Evolutionary conservation across 2,888 invertebrate species (phyloP).

Genomic region (Hermodice carunculata): DNA sequence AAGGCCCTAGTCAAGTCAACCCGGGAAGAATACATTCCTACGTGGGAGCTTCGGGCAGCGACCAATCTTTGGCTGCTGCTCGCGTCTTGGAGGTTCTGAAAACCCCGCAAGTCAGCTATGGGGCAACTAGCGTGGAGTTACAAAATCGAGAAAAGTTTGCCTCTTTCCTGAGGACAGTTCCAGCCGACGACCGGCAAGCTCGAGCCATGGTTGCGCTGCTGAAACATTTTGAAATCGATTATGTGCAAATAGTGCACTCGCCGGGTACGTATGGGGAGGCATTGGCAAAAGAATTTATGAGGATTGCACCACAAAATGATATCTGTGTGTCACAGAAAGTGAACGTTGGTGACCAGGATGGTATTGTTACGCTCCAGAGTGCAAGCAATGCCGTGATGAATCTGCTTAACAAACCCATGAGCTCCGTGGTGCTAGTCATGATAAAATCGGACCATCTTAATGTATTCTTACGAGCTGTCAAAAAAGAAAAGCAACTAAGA

Average conservation of each 20-base stretch:
- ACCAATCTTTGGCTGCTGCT: constrained; percentile 55
- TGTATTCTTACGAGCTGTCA: constrained; percentile 49
- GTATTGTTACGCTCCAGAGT: constrained; percentile 38
- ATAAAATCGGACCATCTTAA: constrained; percentile 54
- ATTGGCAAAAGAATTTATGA: constrained; percentile 54
- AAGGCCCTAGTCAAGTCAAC: constrained; percentile 38
- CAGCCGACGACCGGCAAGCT: constrained; percentile 63
- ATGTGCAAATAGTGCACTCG: constrained; percentile 66
- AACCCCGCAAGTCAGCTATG: constrained; percentile 64
- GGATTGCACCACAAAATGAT: constrained; percentile 54
- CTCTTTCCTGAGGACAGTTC: constrained; percentile 60
- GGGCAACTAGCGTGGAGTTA: constrained; percentile 55
- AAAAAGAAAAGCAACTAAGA: constrained; percentile 28
- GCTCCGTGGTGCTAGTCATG: constrained; percentile 54
- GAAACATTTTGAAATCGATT: constrained; percentile 66
- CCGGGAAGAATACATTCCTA: constrained; percentile 51
- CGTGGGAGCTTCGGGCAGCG: constrained; percentile 57
- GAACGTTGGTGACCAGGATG: constrained; percentile 42
- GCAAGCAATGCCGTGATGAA: constrained; percentile 39
- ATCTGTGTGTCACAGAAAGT: constrained; percentile 59
- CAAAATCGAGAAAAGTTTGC: constrained; percentile 49
- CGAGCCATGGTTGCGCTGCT: constrained; percentile 67
- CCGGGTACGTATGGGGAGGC: constrained; percentile 53
- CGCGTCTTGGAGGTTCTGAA: constrained; percentile 54
- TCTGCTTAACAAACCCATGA: constrained; percentile 40